Conservation (phyloP, 1,140 invertebrate genomes). For the Charaxes varanes region DNA sequence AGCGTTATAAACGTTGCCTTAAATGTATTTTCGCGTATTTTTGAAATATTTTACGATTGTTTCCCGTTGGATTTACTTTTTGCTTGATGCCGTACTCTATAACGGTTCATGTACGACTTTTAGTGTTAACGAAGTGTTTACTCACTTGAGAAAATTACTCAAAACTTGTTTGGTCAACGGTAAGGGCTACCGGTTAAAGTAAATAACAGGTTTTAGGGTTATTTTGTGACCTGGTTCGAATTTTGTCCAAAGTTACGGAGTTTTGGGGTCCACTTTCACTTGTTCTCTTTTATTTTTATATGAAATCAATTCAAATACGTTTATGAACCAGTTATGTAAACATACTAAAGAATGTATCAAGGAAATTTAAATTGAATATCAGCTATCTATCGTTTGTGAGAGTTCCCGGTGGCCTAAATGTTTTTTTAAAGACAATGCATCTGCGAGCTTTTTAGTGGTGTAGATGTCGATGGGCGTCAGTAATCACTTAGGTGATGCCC, state of each 20-base stretch:
- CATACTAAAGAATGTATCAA: too few relatives aligned
- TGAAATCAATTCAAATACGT: neutral
- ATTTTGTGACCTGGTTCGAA: conserved; percentile 1
- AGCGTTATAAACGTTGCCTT: conserved; percentile 8
- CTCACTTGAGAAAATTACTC: too few relatives aligned
- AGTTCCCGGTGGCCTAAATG: too few relatives aligned
- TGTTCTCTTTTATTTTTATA: neutral
- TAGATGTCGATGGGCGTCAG: too few relatives aligned
- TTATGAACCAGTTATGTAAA: neutral
- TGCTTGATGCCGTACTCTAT: too few relatives aligned
- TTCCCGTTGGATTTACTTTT: conserved; percentile 15
- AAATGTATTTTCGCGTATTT: conserved; percentile 7
- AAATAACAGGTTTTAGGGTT: conserved; percentile 13
- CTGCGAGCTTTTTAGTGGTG: too few relatives aligned
- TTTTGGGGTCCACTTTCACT: neutral
- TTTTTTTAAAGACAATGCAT: too few relatives aligned
- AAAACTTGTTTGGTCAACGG: conserved; percentile 15
- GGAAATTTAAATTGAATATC: too few relatives aligned
- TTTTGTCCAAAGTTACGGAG: too few relatives aligned
- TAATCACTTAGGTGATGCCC: too few relatives aligned
- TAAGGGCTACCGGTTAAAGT: conserved; percentile 27
- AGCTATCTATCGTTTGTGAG: too few relatives aligned
- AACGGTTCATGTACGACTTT: conserved; percentile 16
- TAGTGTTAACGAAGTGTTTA: conserved; percentile 11
- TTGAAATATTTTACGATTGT: conserved; percentile 11